These are phyloP conservation scores for Caenorhabditis japonica DNA, from an alignment of 2,888 invertebrate genomes.

Conservation along the genomic window DNA sequence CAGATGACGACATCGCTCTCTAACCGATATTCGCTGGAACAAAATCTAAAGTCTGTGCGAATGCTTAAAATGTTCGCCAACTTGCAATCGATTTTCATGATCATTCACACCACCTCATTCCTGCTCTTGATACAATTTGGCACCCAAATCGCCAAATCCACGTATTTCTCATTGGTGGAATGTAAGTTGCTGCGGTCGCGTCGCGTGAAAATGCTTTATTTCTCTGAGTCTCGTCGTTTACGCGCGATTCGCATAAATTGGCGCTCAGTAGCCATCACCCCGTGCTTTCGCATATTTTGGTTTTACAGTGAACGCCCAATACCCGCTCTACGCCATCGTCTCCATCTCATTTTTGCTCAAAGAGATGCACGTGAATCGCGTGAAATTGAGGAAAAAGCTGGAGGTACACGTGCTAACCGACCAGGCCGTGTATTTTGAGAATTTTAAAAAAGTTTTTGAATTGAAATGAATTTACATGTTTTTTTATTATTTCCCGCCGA, in stretches of 20 bases:
- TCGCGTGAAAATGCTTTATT: no score
- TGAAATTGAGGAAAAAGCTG: not conserved
- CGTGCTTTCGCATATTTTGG: not conserved
- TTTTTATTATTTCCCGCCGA: not conserved
- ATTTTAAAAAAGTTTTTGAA: conserved; percentile 14
- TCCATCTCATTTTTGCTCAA: conserved; percentile 12
- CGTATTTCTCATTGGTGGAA: conserved; percentile 30
- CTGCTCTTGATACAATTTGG: conserved; percentile 25
- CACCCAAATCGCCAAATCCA: not conserved
- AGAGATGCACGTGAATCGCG: not conserved
- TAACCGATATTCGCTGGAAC: conserved; percentile 29
- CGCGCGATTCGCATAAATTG: no score
- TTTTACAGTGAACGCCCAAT: conserved; percentile 37
- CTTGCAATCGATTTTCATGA: conserved; percentile 20
- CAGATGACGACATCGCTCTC: conserved; percentile 3
- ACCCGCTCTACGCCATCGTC: conserved; percentile 29
- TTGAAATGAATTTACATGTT: not conserved
- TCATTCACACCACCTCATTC: conserved; percentile 37
- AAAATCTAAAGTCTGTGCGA: conserved; percentile 33
- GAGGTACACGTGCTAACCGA: conserved; percentile 7
- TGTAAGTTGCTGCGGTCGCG: no score
- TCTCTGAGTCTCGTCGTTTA: no score
- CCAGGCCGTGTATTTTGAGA: conserved; percentile 12
- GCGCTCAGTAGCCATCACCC: no score
- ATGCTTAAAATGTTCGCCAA: conserved; percentile 43